Evolutionary conservation across 2,888 invertebrate genomes (phyloP), one percentile per base, ranked within the genome.

Genomic region (Asteroscopus sphinx): DNA sequence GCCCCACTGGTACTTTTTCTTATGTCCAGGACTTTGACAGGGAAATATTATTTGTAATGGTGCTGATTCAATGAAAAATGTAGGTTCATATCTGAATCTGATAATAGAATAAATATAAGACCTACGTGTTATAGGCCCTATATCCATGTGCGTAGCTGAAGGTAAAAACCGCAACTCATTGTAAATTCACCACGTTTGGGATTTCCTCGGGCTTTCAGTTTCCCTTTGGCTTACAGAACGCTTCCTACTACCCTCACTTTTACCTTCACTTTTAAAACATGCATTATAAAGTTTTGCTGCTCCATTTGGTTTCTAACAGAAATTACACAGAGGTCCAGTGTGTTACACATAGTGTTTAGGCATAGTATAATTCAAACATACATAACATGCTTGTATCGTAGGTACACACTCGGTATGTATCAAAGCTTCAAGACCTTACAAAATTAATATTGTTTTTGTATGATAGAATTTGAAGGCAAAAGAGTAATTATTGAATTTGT

Each of bases 111-210:
- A 4, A 21, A 21, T 21, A 21, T 21, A 21, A 4, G 21, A 6
- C 21, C 4, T 21, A 21, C 21, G 3, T 21, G 21, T 21, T 21
- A 21, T 21, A 17, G 13, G 13, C 9, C 6, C 4, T 17, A 37
- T 59, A 59, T 48, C 37, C 40, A 15, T 15, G 30, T 30, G 30
- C 12, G 28, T 26, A 26, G 36, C 17, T 8, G n/a, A 39, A 47
- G 33, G 56, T 47, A 64, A 68, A 76, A 76, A 73, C 80, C 81
- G 63, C 72, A 48, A 37, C 78, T 85, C 85, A 86, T 86, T 86
- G 76, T 82, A 71, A 79, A 88, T 88, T 87, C 82, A 87, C 74
- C 74, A 74, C 76, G 77, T 80, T 81, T 70, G 81, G 85, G 80
- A 80, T 83, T 81, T 82, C 73, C 77, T 61, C 73, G 64, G 77